Conservation (phyloP, 2,797 vertebrate species). For the Tragopan temminckii region DNA sequence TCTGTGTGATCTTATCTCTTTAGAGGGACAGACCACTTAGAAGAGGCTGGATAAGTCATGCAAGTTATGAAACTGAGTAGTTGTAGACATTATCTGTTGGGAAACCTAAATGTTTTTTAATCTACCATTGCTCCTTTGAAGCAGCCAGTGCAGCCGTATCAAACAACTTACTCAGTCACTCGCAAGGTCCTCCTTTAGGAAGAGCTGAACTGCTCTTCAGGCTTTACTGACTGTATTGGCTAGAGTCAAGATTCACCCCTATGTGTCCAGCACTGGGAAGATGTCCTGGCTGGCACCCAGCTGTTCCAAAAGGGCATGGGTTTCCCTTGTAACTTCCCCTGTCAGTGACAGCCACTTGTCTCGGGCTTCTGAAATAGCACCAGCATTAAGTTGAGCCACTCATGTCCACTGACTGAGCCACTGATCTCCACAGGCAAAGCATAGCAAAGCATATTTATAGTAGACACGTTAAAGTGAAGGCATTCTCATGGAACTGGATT, state of each 20-base stretch:
- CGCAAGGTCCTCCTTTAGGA: neutral
- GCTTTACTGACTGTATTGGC: neutral
- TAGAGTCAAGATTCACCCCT: neutral
- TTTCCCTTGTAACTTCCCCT: neutral
- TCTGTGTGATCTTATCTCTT: neutral
- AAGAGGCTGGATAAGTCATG: neutral
- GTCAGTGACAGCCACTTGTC: neutral
- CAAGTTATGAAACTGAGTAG: neutral
- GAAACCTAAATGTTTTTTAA: neutral
- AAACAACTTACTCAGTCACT: neutral
- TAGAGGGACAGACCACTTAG: neutral
- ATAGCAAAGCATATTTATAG: neutral
- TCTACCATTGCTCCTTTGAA: constrained; percentile 1
- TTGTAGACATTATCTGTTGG: neutral
- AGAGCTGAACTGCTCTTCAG: neutral
- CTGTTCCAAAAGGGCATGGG: neutral
- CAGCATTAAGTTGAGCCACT: neutral
- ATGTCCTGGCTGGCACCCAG: neutral
- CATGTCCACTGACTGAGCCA: neutral
- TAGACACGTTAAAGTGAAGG: neutral
- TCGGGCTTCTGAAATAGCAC: neutral
- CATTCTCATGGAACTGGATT: neutral
- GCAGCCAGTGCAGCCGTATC: neutral
- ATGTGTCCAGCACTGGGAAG: neutral
- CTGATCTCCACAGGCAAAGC: neutral